phyloP scores from a whole-genome alignment of 2,888 invertebrate species.

The Lycia hirtaria region DNA sequence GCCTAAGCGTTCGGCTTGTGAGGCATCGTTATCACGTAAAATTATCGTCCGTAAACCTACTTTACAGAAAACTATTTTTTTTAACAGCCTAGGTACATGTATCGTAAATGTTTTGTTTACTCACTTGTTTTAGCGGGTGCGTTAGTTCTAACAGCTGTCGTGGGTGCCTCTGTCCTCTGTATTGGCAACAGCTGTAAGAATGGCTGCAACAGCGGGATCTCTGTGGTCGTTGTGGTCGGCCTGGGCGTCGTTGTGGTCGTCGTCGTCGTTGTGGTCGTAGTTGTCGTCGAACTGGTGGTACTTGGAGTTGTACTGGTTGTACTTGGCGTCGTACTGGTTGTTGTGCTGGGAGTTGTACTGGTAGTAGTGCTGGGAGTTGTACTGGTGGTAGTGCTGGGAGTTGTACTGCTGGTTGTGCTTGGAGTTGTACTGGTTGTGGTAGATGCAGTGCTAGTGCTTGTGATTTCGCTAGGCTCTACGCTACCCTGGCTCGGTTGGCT shows the following conservation, averaged over 20 bases:
- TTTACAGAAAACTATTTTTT: no score
- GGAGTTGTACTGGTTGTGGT: slow-evolving; percentile 44
- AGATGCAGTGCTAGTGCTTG: slow-evolving; percentile 54
- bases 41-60: no score
- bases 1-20: no score
- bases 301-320: slow-evolving; percentile 71
- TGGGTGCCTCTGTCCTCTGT: slow-evolving; percentile 56
- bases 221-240: slow-evolving; percentile 63
- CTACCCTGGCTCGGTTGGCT: slow-evolving; percentile 57
- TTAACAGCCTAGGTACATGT: no score
- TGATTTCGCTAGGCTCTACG: slow-evolving; percentile 62
- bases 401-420: slow-evolving; percentile 45
- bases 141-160: slow-evolving; percentile 47
- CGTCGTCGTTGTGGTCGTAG: slow-evolving; percentile 72
- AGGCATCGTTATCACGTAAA: no score
- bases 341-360: slow-evolving; percentile 59
- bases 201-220: slow-evolving; percentile 57
- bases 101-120: neutral
- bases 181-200: slow-evolving; percentile 79
- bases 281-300: slow-evolving; percentile 62
- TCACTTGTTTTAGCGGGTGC: slow-evolving; percentile 60
- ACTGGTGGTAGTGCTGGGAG: slow-evolving; percentile 65
- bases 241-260: slow-evolving; percentile 69
- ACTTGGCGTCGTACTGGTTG: slow-evolving; percentile 51
- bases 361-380: slow-evolving; percentile 60